Base-by-base conservation (phyloP, 2,888 invertebrate species). In the Agrochola macilenta region DNA sequence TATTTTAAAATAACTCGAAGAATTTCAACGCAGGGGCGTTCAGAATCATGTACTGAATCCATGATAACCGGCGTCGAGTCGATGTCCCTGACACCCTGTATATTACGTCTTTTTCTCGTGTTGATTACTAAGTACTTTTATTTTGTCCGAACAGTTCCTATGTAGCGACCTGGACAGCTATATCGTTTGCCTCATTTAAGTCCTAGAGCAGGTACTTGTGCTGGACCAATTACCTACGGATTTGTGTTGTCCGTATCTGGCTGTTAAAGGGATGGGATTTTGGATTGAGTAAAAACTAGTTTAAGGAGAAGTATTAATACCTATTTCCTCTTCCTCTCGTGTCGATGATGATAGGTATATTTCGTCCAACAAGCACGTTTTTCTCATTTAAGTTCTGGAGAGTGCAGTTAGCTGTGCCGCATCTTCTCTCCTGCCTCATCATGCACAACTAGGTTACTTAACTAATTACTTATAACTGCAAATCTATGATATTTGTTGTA, bases 211-310 rank as follows among this genome's bases (percentile, higher is more conserved):
- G 39, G 63, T n/a, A n/a, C 1, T 23, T 23, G 39, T 39, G 39
- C 23, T 46, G 8, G 68, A 70, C 46, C 69, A 68, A 43, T 43
- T 43, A 76, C 49, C 74, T 54, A 80, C 77, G 74, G 81, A 73
- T 83, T 58, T 49, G 61, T 69, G 69, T 61, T 35, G 61, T 78
- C 49, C 30, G 46, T 46, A 35, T 72, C 39, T 58, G 23, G 58
- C 23, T 66, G 46, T 30, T 66, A 46, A n/a, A 17, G 46, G 30
- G 17, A 46, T 30, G 30, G 23, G 23, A 30, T 46, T 23, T 68
- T 30, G 17, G 17, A 66, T 66, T n/a, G 17, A 68, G 12, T 68
- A 63, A 14, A 46, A 5, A 46, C 46, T 46, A 46, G 14, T 49
- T 49, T 60, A 43, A 12, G 26, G 17, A n/a, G 7, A 26, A 9